Evolutionary conservation across 1,140 invertebrate species (phyloP), one percentile per base, ranked within the genome.

Genomic region (Hermetia illucens): DNA sequence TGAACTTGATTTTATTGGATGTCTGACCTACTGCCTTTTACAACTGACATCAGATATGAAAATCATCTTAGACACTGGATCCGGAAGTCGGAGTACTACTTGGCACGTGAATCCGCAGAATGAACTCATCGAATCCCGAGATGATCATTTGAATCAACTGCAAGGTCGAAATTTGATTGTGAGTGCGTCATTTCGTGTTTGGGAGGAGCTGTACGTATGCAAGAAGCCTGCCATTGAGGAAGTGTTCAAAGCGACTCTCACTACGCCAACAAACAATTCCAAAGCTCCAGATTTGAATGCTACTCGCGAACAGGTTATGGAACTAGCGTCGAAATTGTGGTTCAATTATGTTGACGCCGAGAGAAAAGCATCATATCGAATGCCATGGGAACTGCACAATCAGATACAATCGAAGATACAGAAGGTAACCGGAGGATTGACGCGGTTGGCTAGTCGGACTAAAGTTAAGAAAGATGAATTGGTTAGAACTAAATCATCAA

Each of bases 351-450:
- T 95, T 6, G 87, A 93, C 42, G 70, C 75, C 2, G 91, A 96
- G 50, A 72, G 83, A 43, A 92, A 90, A 64, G 79, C 82, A 4
- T 73, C 75, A 0, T 88, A 86, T 50, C 69, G 79, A 37, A 77
- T 82, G 10, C 86, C 86, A 1, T 89, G 88, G 79, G 88, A 91
- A 61, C 63, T 95, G 4, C 90, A 93, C 48, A 90, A 88, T 58
- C 90, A 95, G 56, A 89, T 95, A 16, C 89, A 95, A 58, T 91
- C 87, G 35, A 94, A 92, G 71, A 86, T 96, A 33, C 88, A 94
- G 59, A 93, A 92, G 62, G 88, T 97, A 2, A 93, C 90, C 0
- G 91, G 90, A 17, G 91, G 90, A 6, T 63, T 91, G 34, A 88
- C 85, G 0, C 71, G 90, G 37, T 63, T 94, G 17, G 89, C 89